Base-by-base conservation (phyloP, 2,113 vertebrate genomes). In the Siniperca chuatsi region DNA sequence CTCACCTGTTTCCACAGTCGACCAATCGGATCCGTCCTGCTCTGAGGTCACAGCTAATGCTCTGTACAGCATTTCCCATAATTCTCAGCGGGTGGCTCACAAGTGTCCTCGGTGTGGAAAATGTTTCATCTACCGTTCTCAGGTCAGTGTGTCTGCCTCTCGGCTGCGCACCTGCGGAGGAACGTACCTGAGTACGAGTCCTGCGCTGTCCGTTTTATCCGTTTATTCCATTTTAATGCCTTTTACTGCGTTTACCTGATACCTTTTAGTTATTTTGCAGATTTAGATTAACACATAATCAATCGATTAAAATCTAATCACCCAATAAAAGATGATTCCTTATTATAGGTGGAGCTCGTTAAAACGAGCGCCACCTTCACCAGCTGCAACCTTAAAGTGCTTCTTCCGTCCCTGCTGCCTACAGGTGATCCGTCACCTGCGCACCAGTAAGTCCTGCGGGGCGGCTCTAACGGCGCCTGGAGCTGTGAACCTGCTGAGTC, bases 101-200 rank as follows among this genome's bases (percentile, higher is more conserved):
- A 95, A 88, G 70, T 96, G 95, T 92, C 94, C 93, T 12, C 84
- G 87, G 57, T 96, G 95, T 83, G 77, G 87, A 6, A 94, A 93
- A 46, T 94, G 92, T 75, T 96, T 95, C 75, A 92, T 94, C 64
- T 95, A 95, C 84, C 89, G 95, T 0, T 95, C 94, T 25, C 94
- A 95, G 90, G 93, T 93, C 29, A 89, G 78, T 48, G 5, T 75
- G 69, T 21, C 52, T 6, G 7, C 50, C 2, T 46, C 44, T 46
- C 44, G 29, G 29, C 29, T 1, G 29, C 29, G 29, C 29, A 29
- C 29, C 29, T 29, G 29, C 29, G 29, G 29, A 29, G 29, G 29
- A 29, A 29, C 29, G 29, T 29, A 29, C 29, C 29, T 29, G 29
- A 29, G 29, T 29, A 29, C 29, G 2, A 29, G 29, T 29, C 29